Conservation (phyloP, 2,113 vertebrate genomes). For the Ornithorhynchus anatinus region DNA sequence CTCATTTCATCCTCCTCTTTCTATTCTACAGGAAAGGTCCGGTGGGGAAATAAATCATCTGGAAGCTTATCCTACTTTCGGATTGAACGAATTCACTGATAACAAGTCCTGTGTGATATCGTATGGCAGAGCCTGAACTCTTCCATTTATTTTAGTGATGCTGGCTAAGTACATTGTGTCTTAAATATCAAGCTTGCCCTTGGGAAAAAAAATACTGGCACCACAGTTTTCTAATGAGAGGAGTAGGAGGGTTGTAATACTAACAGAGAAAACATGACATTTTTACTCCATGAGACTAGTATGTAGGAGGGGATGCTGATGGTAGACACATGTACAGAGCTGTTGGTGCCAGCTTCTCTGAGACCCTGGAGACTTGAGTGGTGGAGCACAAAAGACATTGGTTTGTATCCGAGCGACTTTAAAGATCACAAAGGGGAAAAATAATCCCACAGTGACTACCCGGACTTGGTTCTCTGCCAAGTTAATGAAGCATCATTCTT, state of each 20-base stretch:
- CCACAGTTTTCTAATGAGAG: neutral
- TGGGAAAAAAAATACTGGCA: constrained; percentile 25
- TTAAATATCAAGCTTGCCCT: constrained; percentile 25
- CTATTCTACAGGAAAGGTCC: constrained; percentile 15
- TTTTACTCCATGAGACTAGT: neutral
- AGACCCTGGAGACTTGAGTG: constrained; percentile 17
- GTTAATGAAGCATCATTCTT: too few species aligned
- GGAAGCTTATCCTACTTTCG: constrained; percentile 43
- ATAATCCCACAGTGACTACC: too few species aligned
- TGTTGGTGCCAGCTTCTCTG: constrained; percentile 18
- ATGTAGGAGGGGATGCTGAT: neutral
- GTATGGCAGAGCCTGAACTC: neutral
- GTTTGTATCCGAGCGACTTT: constrained; percentile 6
- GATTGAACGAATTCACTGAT: constrained; percentile 27
- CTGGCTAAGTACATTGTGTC: neutral
- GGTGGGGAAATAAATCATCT: constrained; percentile 47
- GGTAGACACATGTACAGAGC: neutral
- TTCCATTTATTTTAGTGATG: neutral
- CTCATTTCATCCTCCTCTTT: constrained; percentile 27
- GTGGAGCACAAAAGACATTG: neutral
- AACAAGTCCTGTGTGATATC: constrained; percentile 10
- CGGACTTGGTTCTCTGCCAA: too few species aligned
- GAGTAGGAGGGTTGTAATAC: constrained; percentile 21
- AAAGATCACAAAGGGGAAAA: neutral
- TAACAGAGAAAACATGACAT: constrained; percentile 27